Conservation (phyloP, 2,113 vertebrate genomes). For the Holacanthus passer region DNA sequence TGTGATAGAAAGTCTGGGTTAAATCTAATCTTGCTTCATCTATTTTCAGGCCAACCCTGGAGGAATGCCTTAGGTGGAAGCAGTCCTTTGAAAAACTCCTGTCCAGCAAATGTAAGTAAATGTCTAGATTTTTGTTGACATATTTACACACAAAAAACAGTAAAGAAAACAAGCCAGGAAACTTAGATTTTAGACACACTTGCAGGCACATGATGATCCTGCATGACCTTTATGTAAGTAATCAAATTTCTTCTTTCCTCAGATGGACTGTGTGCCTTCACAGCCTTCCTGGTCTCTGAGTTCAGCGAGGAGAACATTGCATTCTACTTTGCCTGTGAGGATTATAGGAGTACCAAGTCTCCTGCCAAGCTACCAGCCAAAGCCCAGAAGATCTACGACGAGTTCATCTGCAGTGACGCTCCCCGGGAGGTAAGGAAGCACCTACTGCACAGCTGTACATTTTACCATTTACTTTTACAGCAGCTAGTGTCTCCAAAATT, state of each 20-base stretch:
- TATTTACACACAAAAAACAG: not conserved
- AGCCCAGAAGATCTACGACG: conserved; percentile 93
- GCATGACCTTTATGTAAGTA: conserved; percentile 10
- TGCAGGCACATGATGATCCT: not conserved
- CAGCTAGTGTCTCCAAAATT: not conserved
- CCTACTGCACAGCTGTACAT: not conserved
- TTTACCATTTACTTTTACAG: not conserved
- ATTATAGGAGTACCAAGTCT: conserved; percentile 89
- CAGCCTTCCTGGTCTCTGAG: conserved; percentile 92
- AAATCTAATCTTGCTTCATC: conserved; percentile 36
- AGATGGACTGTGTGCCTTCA: conserved; percentile 94
- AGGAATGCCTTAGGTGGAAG: conserved; percentile 90
- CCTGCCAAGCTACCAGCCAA: conserved; percentile 86
- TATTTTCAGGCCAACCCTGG: conserved; percentile 85
- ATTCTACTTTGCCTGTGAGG: conserved; percentile 97
- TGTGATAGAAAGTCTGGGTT: not conserved
- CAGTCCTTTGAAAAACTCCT: conserved; percentile 93
- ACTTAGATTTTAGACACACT: not conserved
- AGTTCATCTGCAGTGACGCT: conserved; percentile 92
- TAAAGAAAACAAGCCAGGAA: not conserved
- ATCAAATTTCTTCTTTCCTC: conserved; percentile 54
- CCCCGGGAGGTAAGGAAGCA: conserved; percentile 90
- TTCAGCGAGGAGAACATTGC: conserved; percentile 98
- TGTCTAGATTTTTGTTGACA: not conserved
- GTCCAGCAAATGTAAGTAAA: conserved; percentile 92